A percentile compares a stretch with the other conserved stretches of the same genome.
These are phyloP conservation scores for rabbit (Oryctolagus cuniculus) DNA, from an alignment of 2,113 vertebrate species.

Conservation along the genomic window mOryCun1.1 NC_091444.1:8080501-8081000, in stretches of 20 bases:
- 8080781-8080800: not conserved
- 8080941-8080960: not conserved
- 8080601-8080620: not conserved
- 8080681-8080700: slow-evolving; percentile 31
- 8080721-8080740: not conserved
- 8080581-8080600: not conserved
- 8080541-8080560: not conserved
- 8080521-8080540: not conserved
- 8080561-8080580: not conserved
- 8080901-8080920: not conserved
- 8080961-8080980: not conserved
- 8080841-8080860: not conserved
- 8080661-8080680: not conserved
- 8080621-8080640: not conserved
- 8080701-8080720: not conserved
- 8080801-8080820: not conserved
- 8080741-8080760: not conserved
- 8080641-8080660: not conserved
- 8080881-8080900: not conserved
- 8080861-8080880: not conserved
- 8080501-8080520: not conserved
- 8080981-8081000: not conserved
- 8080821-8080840: not conserved
- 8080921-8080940: not conserved
- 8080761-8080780: not conserved